Conservation (phyloP, 2,797 vertebrate species). For the Tamandua tetradactyla region DNA sequence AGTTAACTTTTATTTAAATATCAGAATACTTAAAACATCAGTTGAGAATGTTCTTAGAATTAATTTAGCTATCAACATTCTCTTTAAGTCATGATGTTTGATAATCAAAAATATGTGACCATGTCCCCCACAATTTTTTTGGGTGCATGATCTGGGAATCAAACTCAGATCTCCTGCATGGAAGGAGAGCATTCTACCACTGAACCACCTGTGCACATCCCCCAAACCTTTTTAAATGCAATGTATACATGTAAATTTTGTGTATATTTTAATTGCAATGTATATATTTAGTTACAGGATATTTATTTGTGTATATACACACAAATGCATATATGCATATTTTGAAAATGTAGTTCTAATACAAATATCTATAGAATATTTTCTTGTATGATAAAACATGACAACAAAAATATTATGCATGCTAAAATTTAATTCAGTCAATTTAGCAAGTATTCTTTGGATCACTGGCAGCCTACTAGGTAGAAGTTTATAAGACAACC, state of each 20-base stretch:
- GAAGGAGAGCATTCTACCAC: no score
- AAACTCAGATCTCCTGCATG: no score
- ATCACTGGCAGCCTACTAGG: background rate
- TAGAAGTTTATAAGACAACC: background rate
- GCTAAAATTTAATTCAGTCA: background rate
- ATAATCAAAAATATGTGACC: background rate
- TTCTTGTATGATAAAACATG: background rate
- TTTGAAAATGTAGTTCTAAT: background rate
- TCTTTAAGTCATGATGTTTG: background rate
- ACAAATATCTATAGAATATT: background rate
- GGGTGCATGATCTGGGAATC: no score
- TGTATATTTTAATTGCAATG: background rate
- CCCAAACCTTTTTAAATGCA: background rate
- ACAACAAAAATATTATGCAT: background rate
- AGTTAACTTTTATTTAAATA: conserved; percentile 2
- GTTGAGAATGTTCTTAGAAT: background rate
- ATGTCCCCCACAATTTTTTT: no score
- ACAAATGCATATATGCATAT: background rate
- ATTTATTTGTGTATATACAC: background rate
- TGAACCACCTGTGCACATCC: no score
- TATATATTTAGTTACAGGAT: background rate
- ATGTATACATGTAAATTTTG: background rate
- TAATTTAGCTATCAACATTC: background rate
- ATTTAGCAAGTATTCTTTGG: background rate
- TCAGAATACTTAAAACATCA: conserved; percentile 40